Base-by-base conservation (phyloP, 2,888 invertebrate species). In the Nomada goodeniana region DNA sequence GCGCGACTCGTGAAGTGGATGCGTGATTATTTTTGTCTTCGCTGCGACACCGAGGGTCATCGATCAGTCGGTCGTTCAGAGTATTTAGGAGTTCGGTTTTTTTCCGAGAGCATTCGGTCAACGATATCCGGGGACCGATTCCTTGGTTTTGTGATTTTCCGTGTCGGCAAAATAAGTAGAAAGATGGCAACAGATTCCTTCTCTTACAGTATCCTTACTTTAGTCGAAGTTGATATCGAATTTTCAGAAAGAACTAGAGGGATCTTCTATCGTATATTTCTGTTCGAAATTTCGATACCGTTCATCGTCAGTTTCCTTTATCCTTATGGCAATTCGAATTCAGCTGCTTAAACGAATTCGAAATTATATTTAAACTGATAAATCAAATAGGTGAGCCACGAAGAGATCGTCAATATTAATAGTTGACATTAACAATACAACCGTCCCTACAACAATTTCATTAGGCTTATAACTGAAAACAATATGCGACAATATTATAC, bases 1-100 rank as follows among this genome's bases (percentile, higher is more conserved):
- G 74, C 83, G 80, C 76, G 74, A 80, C 29, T 90, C 76, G 80
- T 84, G 78, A 83, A 88, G 89, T 87, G 86, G 80, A 55, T 69
- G 76, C 76, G 76, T 84, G 87, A 90, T 91, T 90, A 88, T 89
- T 90, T 87, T 90, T 57, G 61, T 85, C 82, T 77, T 82, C 47
- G 23, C 59, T n/a, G 50, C 65, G 65, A 76, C 23, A 65, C 57
- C 55, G 74, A 70, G 64, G 55, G 73, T 59, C 61, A 67, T 76
- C 85, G 57, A 80, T 68, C 76, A 80, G 75, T 76, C 85, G 71
- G 63, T 60, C 47, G 63, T 73, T 65, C 13, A 50, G 36, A 20
- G 36, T 64, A 42, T 69, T 70, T 80, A 53, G 23, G 36, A 59
- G 67, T 9, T 44, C 44, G 57, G 20, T 63, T 5, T 50, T 5